Percentiles rank a stretch among this genome's conserved stretches.
phyloP scores from a whole-genome alignment of 2,797 vertebrate species.

The Amblyopsis hoosieri region DNA sequence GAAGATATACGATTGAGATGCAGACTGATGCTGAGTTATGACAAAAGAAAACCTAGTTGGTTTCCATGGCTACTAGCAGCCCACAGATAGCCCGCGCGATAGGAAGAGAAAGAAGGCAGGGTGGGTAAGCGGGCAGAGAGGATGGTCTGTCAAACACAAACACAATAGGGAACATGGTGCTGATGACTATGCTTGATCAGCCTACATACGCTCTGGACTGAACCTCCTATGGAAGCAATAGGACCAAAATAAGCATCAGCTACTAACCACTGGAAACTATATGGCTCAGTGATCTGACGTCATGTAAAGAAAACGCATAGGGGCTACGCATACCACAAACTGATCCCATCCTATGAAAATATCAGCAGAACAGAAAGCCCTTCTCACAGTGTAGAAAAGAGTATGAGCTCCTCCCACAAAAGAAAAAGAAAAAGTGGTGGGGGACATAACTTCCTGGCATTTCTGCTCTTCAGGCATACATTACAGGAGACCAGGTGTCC shows the following conservation, averaged over 20 bases:
- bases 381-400: neutral
- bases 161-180: slow-evolving; percentile 7
- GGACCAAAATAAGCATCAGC: slow-evolving; percentile 3
- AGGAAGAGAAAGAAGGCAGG: slow-evolving; percentile 31
- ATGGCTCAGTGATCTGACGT: no score
- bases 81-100: slow-evolving; percentile 55
- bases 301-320: no score
- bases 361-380: slow-evolving; percentile 3
- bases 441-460: no score
- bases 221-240: neutral
- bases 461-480: no score
- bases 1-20: slow-evolving; percentile 7
- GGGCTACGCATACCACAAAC: neutral
- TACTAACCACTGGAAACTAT: neutral
- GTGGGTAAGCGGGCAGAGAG: slow-evolving; percentile 40
- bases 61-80: slow-evolving; percentile 72
- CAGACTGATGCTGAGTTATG: slow-evolving; percentile 32
- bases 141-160: slow-evolving; percentile 10
- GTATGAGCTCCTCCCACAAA: no score
- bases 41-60: slow-evolving; percentile 46
- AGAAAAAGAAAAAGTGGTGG: no score
- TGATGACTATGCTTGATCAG: neutral
- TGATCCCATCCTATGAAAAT: neutral
- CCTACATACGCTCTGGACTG: neutral
- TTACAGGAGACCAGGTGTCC: no score